Base-by-base conservation (phyloP, 2,797 vertebrate species). In the Pseudocheirus occidentalis region DNA sequence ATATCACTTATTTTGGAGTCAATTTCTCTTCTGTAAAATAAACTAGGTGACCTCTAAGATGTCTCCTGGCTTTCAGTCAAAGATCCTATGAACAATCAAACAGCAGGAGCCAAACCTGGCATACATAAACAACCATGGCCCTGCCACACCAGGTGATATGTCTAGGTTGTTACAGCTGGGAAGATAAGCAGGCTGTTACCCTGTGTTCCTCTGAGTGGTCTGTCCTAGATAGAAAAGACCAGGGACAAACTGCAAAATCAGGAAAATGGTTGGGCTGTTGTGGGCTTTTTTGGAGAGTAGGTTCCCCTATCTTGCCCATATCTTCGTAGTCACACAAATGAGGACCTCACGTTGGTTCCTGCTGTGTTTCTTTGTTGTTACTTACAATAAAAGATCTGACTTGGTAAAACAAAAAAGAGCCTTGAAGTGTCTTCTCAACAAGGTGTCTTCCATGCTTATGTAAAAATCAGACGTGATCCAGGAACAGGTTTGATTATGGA, bases 101-200 rank as follows among this genome's bases (percentile, higher is more conserved):
- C 18, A 24, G 18, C 2, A 24, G 46, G 66, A 46, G n/a, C 66
- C 66, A 81, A 81, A 21, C 66, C 21, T 21, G n/a, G 21, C 18
- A 46, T 10, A 40, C 5, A 10, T 81, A 21, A 81, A 81, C n/a
- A 81, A 81, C 31, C 66, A 66, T n/a, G 4, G 13, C 59, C n/a
- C 66, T 40, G 21, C 3, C 11, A 0, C 24, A 21, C 9, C 66
- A 81, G 66, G n/a, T 81, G 66, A 46, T 66, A 34, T 81, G 66
- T 81, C 66, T 81, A 46, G 66, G 66, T 81, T 81, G n/a, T 81
- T 81, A 81, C 66, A 81, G n/a, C n/a, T 81, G 66, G n/a, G 66
- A 46, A 40, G 21, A 7, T 81, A 81, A 81, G 66, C 40, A 46
- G 66, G 18, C 9, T 46, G n/a, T 46, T 24, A 81, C 66, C 18